Evolutionary conservation across 37 sponge, comb jelly and placozoan genomes (phyloP), one percentile per base, ranked within the genome.

Genomic region (Tethya wilhelma): DNA sequence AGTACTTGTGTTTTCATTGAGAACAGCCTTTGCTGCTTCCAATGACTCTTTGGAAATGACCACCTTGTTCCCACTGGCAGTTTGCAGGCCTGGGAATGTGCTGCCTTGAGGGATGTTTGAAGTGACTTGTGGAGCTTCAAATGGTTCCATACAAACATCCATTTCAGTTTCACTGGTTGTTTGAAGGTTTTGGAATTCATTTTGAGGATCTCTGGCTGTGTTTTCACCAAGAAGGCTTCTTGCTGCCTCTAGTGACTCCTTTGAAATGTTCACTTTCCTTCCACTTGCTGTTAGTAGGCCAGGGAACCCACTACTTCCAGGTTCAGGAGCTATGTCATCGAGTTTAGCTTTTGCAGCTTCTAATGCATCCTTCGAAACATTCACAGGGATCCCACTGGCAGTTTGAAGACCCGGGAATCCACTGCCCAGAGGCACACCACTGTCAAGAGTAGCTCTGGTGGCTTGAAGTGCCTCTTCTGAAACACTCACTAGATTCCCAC

Each of bases 81-180:
- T 74, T 56, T 36, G 23, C 5, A 83, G 39, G 0, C 75, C 67
- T 33, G 66, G 56, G 56, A 68, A 69, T 2, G 0, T 38, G 7
- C 22, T 32, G 9, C 30, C 29, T 14, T 59, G n/a, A 53, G 49
- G 1, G 23, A 20, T 38, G 30, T 33, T 45, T 4, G 72, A 73
- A 8, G 30, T 36, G 9, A 12, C 36, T 38, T 64, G 71, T 26
- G 75, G 81, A 7, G 81, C 81, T 40, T 63, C 1, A 2, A 88
- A 46, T 14, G 90, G 36, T 6, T 56, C 43, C 4, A 29, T 59
- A n/a, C 59, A 46, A 11, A 83, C 53, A 9, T 29, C n/a, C 28
- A 88, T 74, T 53, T 60, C 64, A 59, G 66, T 85, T 9, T 87
- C 94, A 69, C 86, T 65, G 31, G 85, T 81, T 59, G 93, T 87